Evolutionary conservation across 2,113 vertebrate species (phyloP).

Genomic region (Aviceda subcristata): DNA sequence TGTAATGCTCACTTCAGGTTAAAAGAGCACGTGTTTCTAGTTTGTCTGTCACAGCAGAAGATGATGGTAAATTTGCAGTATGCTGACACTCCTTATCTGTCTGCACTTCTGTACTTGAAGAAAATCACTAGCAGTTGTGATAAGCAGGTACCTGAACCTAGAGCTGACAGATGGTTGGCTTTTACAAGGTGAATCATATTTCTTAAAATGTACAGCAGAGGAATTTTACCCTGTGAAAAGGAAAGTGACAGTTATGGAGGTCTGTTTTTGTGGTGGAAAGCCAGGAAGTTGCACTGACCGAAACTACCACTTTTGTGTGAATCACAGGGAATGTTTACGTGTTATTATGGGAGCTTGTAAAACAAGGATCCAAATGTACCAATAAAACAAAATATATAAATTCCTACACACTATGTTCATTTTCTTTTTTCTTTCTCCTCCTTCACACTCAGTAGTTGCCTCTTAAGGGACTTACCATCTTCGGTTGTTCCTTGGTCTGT

Average conservation of each 20-base stretch:
- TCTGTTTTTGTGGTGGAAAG: neutral
- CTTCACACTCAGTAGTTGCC: neutral
- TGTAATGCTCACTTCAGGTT: neutral
- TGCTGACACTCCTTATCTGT: neutral
- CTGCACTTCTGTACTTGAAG: neutral
- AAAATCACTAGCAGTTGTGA: neutral
- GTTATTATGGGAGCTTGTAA: neutral
- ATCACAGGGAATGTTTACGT: neutral
- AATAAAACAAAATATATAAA: neutral
- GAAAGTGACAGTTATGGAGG: neutral
- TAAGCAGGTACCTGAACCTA: neutral
- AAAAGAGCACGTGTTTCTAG: neutral
- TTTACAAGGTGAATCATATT: constrained; percentile 54
- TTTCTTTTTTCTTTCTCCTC: neutral
- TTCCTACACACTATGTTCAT: neutral
- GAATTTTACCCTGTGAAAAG: constrained; percentile 18
- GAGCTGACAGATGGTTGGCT: constrained; percentile 32
- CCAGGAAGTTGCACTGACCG: neutral
- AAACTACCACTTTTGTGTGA: neutral
- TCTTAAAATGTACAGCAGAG: constrained; percentile 29
- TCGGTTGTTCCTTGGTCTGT: neutral
- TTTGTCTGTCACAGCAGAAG: neutral
- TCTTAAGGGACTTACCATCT: neutral
- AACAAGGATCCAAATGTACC: neutral
- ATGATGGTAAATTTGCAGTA: neutral